Evolutionary conservation across 1,140 invertebrate species (phyloP).

Genomic region (Planococcus citri): DNA sequence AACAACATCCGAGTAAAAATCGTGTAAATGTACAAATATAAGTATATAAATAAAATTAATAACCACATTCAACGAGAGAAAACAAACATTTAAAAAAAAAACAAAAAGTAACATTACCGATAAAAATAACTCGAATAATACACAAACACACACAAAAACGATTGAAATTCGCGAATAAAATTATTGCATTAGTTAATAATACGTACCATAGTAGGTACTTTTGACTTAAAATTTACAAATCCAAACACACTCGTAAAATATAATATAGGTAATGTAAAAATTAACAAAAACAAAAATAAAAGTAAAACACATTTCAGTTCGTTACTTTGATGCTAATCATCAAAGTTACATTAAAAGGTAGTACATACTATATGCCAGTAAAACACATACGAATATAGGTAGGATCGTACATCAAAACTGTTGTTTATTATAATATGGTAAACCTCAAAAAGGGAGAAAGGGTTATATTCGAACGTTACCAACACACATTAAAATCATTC

Average conservation of each 20-base stretch:
- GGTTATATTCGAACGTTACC: no score
- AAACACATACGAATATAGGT: no score
- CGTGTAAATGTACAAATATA: not conserved
- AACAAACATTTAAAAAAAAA: no score
- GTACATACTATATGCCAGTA: not conserved
- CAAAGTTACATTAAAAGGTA: not conserved
- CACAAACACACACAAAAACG: not conserved
- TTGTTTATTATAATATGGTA: no score
- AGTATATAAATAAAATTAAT: not conserved
- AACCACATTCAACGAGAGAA: no score
- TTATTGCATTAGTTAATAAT: not conserved
- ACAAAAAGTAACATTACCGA: no score
- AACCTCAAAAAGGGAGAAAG: no score
- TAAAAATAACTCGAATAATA: no score
- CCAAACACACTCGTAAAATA: not conserved
- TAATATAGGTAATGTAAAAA: not conserved
- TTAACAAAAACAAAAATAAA: not conserved
- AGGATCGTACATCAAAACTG: no score
- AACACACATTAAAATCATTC: no score
- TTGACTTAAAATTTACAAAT: not conserved
- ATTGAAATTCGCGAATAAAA: not conserved
- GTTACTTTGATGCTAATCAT: not conserved
- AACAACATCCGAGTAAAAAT: not conserved
- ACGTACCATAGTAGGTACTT: no score
- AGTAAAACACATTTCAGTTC: no score